A percentile compares a stretch with the other conserved stretches of the same genome.
phyloP scores from a whole-genome alignment of 2,113 vertebrate species.

The Hemicordylus capensis region DNA sequence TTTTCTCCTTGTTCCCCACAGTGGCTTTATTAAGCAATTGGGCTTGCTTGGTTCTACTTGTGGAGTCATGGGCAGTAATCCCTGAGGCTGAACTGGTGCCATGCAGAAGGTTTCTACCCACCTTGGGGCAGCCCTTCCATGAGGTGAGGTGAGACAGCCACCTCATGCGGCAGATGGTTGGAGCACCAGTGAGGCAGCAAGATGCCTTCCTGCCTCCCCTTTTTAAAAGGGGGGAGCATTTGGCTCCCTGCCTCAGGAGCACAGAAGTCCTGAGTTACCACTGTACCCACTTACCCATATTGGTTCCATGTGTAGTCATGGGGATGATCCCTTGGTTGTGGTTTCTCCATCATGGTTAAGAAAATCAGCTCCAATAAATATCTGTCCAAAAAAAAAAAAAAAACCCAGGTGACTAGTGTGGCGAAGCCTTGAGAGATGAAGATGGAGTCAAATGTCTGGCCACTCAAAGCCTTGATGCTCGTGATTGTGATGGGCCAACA shows the following conservation, averaged over 20 bases:
- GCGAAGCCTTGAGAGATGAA: not conserved
- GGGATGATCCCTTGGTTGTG: not conserved
- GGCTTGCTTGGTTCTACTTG: slow-evolving; percentile 43
- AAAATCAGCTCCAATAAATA: not conserved
- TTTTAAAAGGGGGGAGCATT: no score
- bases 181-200: no score
- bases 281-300: not conserved
- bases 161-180: no score
- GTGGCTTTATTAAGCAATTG: slow-evolving; percentile 48
- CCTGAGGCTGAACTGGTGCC: not conserved
- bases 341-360: not conserved
- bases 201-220: no score
- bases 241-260: no score
- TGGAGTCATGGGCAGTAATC: slow-evolving; percentile 41
- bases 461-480: no score
- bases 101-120: not conserved
- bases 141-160: no score
- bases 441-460: not conserved
- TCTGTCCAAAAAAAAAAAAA: no score
- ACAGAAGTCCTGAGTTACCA: no score
- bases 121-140: no score
- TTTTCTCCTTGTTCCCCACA: not conserved
- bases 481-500: not conserved
- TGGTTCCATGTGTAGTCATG: not conserved
- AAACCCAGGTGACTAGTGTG: not conserved